Conservation (phyloP, 1,140 invertebrate genomes). For the Hyles euphorbiae region DNA sequence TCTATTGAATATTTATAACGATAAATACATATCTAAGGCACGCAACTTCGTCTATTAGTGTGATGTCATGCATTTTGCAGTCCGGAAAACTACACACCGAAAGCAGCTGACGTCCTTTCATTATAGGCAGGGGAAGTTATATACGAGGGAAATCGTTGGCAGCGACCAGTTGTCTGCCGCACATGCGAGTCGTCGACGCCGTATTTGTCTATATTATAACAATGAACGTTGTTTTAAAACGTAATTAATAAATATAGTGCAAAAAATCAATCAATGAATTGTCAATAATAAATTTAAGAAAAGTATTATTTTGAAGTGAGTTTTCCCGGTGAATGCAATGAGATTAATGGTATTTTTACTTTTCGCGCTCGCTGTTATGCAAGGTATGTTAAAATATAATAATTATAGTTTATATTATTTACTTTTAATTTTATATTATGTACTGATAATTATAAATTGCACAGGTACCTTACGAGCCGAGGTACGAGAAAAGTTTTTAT, state of each 20-base stretch:
- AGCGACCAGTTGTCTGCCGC: constrained; percentile 36
- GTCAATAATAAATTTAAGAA: neutral
- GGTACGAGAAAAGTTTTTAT: no score
- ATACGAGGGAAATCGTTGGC: constrained; percentile 40
- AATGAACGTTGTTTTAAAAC: constrained; percentile 6
- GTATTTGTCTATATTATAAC: neutral
- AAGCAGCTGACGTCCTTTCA: constrained; percentile 48
- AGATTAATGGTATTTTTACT: neutral
- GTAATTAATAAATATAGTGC: neutral
- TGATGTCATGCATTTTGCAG: constrained; percentile 13
- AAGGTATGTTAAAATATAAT: constrained; percentile 5
- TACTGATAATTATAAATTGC: neutral
- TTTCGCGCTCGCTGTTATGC: constrained; percentile 3
- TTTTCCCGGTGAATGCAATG: neutral
- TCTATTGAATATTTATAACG: no score
- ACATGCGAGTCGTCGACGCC: constrained; percentile 1
- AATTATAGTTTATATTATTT: neutral
- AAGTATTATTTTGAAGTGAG: constrained; percentile 1
- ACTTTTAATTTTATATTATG: neutral
- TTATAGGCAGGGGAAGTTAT: constrained; percentile 42
- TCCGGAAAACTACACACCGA: constrained; percentile 40
- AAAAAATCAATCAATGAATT: neutral
- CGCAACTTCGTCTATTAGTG: no score
- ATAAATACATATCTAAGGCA: no score
- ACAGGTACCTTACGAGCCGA: no score